Percentiles rank a stretch among this genome's conserved stretches.
These are phyloP conservation scores for Buathra laborator DNA, from an alignment of 2,888 invertebrate genomes.

Conservation along the genomic window DNA sequence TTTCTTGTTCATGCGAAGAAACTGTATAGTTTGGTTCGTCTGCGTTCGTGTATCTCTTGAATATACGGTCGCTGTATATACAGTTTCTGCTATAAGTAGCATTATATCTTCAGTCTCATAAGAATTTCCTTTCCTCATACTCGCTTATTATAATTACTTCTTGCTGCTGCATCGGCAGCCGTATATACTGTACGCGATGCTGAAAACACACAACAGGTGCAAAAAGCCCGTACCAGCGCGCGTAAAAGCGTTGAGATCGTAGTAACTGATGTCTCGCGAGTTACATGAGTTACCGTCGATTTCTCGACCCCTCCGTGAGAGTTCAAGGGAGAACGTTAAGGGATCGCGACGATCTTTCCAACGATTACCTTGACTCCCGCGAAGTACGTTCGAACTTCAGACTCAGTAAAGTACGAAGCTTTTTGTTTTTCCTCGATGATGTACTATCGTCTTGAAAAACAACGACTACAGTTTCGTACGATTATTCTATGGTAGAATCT, in stretches of 20 bases:
- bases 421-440: neutral
- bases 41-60: neutral
- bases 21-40: neutral
- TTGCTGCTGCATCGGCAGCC: neutral
- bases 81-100: slow-evolving; percentile 1
- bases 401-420: neutral
- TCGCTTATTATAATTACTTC: slow-evolving; percentile 36
- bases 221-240: slow-evolving; percentile 7
- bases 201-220: slow-evolving; percentile 21
- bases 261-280: slow-evolving; percentile 23
- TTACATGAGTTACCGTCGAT: slow-evolving; percentile 37
- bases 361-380: slow-evolving; percentile 30
- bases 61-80: neutral
- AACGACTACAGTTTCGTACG: neutral
- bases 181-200: neutral
- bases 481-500: neutral
- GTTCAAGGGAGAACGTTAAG: slow-evolving; percentile 34
- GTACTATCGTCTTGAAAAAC: neutral
- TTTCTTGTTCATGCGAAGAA: neutral
- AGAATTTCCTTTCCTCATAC: slow-evolving; percentile 16
- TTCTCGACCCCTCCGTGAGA: slow-evolving; percentile 25
- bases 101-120: neutral
- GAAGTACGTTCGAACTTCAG: neutral
- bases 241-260: slow-evolving; percentile 25
- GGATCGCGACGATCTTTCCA: neutral